Base-by-base conservation (phyloP, 2,888 invertebrate genomes). In the Dryocosmus kuriphilus region DNA sequence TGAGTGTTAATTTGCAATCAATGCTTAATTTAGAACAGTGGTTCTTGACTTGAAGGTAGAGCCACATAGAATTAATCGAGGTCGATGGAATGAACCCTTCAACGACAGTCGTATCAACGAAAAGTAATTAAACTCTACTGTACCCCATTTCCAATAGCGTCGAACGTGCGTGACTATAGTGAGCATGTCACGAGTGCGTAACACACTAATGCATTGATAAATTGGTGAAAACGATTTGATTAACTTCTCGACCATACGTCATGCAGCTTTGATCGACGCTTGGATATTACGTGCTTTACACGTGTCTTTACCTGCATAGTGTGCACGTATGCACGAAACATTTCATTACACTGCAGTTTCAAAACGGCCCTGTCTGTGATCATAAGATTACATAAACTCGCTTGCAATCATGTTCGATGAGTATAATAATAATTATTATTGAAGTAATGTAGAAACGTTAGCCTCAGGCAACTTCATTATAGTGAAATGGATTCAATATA, bases 171-270 rank as follows among this genome's bases (percentile, higher is more conserved):
- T 63, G 35, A 63, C 62, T 46, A 77, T 65, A 71, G 24, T 57
- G 27, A 41, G 22, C 75, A 35, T 41, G 35, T 51, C 65, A 76
- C 30, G 32, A 60, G 74, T 62, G 74, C 41, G 65, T 77, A 62
- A 62, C 79, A 81, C 61, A 41, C 51, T 62, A 74, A 24, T 76
- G 74, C 75, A 63, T 80, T 85, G 87, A 87, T 87, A 85, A 87
- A 87, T 87, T 82, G 87, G 76, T 83, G 85, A 85, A 84, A 87
- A 85, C 85, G 85, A 85, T 86, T 88, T 86, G 87, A 88, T 88
- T 86, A 86, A 88, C 87, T 86, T 84, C 85, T 84, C 84, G 85
- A 73, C 82, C 79, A 85, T 88, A 82, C 81, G 83, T 88, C 85
- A 88, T 83, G 24, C 35, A 22, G 65, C 71, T 71, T 80, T 84